These are phyloP conservation scores for Sipha flava DNA, from an alignment of 1,140 invertebrate species.

Conservation along the genomic window DNA sequence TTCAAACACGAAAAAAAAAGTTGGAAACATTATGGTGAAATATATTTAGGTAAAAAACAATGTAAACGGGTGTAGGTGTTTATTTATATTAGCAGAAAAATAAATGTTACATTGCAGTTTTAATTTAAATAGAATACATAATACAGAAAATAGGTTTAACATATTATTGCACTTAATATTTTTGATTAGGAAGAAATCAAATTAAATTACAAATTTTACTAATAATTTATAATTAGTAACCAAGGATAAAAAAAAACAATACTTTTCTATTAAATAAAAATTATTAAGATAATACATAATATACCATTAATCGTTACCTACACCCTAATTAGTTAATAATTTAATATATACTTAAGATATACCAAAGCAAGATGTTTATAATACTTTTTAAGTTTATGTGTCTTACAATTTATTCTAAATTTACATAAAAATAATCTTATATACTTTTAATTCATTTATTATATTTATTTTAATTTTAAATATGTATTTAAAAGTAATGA, in stretches of 20 bases:
- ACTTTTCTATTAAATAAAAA: slow-evolving; percentile 22
- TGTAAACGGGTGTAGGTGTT: slow-evolving; percentile 36
- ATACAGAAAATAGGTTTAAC: not conserved
- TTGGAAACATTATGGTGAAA: too few species aligned
- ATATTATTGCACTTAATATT: slow-evolving; percentile 1
- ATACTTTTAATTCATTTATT: slow-evolving; percentile 31
- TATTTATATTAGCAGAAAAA: slow-evolving; percentile 34
- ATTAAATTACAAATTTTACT: not conserved
- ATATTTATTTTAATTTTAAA: slow-evolving; percentile 9
- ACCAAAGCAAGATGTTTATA: slow-evolving; percentile 30
- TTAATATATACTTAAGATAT: slow-evolving; percentile 19
- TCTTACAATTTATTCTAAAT: slow-evolving; percentile 26
- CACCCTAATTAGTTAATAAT: slow-evolving; percentile 23
- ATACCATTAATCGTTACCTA: slow-evolving; percentile 22
- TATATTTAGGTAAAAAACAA: too few species aligned
- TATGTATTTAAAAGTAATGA: slow-evolving; percentile 23
- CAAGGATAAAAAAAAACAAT: slow-evolving; percentile 8
- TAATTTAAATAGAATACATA: slow-evolving; percentile 25
- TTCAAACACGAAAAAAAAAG: too few species aligned
- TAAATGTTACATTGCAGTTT: slow-evolving; percentile 31
- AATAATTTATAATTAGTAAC: not conserved
- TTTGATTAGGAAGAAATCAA: not conserved
- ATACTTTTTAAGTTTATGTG: slow-evolving; percentile 23
- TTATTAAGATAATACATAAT: not conserved
- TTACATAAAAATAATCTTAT: slow-evolving; percentile 32